A percentile compares a stretch with the other conserved stretches of the same genome.
These are phyloP conservation scores for Hyles vespertilio DNA, from an alignment of 1,140 invertebrate species.

Conservation along the genomic window DNA sequence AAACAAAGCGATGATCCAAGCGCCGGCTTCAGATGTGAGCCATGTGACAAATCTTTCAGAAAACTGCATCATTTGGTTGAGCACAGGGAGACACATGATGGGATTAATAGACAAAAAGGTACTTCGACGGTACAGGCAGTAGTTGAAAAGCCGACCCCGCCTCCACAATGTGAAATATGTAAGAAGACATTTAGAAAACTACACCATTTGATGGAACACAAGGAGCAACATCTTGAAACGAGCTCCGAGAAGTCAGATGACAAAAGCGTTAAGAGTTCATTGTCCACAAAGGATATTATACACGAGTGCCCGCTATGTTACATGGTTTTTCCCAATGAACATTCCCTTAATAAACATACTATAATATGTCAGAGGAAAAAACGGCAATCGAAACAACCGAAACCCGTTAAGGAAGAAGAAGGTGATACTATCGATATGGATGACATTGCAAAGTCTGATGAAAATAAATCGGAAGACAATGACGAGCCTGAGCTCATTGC, in stretches of 20 bases:
- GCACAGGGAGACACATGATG: conserved; percentile 68
- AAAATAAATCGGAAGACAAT: conserved; percentile 6
- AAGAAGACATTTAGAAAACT: conserved; percentile 71
- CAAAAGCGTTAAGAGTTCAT: conserved; percentile 58
- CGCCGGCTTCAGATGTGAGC: conserved; percentile 71
- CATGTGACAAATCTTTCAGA: conserved; percentile 73
- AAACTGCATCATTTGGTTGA: conserved; percentile 72
- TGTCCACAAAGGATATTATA: conserved; percentile 71
- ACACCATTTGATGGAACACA: conserved; percentile 68
- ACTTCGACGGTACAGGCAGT: conserved; percentile 17
- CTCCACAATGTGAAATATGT: conserved; percentile 63
- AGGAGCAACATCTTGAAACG: conserved; percentile 67
- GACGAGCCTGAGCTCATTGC: conserved; percentile 18
- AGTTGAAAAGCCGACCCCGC: conserved; percentile 29
- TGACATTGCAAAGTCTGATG: conserved; percentile 1
- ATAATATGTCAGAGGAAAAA: conserved; percentile 66
- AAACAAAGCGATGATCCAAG: conserved; percentile 53
- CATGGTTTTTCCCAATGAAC: conserved; percentile 74
- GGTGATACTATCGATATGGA: conserved; percentile 2
- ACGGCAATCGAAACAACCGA: conserved; percentile 51
- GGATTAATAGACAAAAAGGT: conserved; percentile 53
- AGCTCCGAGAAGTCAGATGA: conserved; percentile 65
- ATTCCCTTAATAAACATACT: conserved; percentile 68
- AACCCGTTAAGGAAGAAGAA: conserved; percentile 10
- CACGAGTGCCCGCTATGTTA: conserved; percentile 73